Evolutionary conservation across 2,113 vertebrate genomes (phyloP).

Genomic region (Limanda limanda): DNA sequence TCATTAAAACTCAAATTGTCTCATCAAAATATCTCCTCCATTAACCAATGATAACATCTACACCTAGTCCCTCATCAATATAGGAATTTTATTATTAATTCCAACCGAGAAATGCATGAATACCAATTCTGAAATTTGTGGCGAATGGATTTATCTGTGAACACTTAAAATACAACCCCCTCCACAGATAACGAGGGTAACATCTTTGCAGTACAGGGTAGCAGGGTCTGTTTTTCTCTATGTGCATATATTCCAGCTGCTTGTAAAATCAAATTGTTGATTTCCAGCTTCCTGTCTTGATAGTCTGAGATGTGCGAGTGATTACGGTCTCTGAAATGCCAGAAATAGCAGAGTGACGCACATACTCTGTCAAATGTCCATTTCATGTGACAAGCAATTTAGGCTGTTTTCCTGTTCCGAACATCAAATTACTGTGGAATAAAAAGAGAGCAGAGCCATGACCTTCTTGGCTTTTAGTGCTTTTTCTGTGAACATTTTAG

Average conservation of each 20-base stretch:
- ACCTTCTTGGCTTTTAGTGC: not conserved
- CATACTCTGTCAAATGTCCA: slow-evolving; percentile 67
- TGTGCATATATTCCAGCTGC: slow-evolving; percentile 53
- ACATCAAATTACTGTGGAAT: slow-evolving; percentile 61
- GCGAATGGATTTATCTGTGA: no score
- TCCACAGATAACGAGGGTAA: not conserved
- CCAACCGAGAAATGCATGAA: not conserved
- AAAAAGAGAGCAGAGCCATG: slow-evolving; percentile 30
- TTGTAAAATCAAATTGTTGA: slow-evolving; percentile 55
- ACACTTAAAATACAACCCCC: no score
- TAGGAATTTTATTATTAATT: not conserved
- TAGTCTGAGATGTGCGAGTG: slow-evolving; percentile 57
- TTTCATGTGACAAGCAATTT: slow-evolving; percentile 64
- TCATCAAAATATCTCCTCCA: no score
- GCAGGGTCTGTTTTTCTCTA: slow-evolving; percentile 18
- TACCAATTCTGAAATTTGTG: no score
- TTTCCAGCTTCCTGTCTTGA: slow-evolving; percentile 70
- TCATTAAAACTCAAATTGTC: no score
- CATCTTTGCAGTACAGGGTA: not conserved
- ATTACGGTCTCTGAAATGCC: slow-evolving; percentile 62
- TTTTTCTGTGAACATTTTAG: slow-evolving; percentile 11
- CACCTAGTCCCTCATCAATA: not conserved
- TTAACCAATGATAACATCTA: not conserved
- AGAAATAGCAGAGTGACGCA: slow-evolving; percentile 78
- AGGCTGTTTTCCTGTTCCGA: slow-evolving; percentile 55